phyloP scores from a whole-genome alignment of 2,797 vertebrate species.

The Hipposideros larvatus region DNA sequence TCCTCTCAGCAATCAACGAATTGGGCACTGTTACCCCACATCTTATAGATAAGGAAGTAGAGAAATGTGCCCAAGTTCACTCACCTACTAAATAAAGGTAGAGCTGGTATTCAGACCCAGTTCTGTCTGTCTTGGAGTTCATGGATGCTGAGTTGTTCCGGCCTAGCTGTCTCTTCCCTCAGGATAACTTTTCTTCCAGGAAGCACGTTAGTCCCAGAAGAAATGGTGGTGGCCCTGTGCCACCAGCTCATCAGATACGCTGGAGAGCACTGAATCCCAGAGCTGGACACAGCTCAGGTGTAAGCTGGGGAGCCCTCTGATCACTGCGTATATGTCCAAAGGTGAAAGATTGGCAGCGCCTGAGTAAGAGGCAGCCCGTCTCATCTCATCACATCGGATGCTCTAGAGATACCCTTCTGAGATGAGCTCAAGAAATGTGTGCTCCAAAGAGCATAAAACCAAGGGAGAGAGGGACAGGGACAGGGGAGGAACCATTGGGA shows the following conservation, averaged over 20 bases:
- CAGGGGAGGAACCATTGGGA: too few species aligned
- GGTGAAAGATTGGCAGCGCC: background rate
- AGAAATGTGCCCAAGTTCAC: background rate
- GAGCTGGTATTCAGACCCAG: background rate
- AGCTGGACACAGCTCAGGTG: background rate
- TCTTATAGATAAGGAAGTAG: background rate
- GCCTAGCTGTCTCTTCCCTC: background rate
- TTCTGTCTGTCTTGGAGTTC: background rate
- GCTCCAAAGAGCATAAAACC: background rate
- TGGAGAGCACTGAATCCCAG: background rate
- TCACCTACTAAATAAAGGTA: fast-evolving
- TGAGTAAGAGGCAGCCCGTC: background rate
- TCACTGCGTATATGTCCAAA: background rate
- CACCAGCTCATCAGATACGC: background rate
- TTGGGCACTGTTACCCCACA: background rate
- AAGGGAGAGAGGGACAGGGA: background rate
- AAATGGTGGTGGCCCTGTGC: background rate
- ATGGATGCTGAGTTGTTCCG: background rate
- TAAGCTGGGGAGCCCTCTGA: background rate
- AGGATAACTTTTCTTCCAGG: background rate
- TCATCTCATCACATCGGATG: background rate
- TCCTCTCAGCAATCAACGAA: background rate
- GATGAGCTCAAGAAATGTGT: background rate
- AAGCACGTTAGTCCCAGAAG: background rate
- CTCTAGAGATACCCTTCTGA: background rate